Conservation (phyloP, 2,113 vertebrate genomes). For the Anseranas semipalmata region DNA sequence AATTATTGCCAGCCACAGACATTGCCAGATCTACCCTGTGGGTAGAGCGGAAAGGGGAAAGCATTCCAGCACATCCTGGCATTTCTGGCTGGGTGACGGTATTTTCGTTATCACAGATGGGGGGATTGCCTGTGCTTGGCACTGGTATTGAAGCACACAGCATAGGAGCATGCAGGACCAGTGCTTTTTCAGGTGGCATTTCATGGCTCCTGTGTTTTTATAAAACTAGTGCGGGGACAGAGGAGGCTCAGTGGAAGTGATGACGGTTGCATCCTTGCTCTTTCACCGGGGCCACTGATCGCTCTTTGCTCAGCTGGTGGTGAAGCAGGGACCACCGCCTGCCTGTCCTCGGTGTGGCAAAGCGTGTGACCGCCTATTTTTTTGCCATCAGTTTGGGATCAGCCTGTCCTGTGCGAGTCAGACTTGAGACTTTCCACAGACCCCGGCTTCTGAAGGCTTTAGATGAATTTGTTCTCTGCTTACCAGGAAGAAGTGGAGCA, state of each 20-base stretch:
- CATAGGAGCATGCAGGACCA: neutral
- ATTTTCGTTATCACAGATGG: neutral
- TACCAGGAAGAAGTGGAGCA: constrained; percentile 95
- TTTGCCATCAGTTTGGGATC: neutral
- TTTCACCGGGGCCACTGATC: neutral
- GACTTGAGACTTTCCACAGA: fast-evolving
- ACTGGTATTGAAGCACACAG: neutral
- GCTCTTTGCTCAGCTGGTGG: neutral
- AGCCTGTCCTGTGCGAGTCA: fast-evolving
- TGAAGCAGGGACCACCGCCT: too few relatives aligned
- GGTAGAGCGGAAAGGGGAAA: neutral
- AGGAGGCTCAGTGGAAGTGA: neutral
- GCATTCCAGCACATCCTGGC: neutral
- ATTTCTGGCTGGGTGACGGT: neutral
- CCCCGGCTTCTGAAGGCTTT: fast-evolving
- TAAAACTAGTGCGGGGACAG: too few relatives aligned
- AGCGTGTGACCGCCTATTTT: neutral
- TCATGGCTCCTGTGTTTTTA: too few relatives aligned
- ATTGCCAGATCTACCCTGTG: too few relatives aligned
- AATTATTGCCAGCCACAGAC: neutral
- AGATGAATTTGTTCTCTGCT: neutral
- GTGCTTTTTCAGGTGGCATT: neutral
- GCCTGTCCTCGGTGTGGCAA: neutral
- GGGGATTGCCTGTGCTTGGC: neutral
- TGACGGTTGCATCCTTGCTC: neutral